A percentile compares a stretch with the other conserved stretches of the same genome.
Conservation (phyloP, 2,113 vertebrate species). For the Bubo bubo region DNA sequence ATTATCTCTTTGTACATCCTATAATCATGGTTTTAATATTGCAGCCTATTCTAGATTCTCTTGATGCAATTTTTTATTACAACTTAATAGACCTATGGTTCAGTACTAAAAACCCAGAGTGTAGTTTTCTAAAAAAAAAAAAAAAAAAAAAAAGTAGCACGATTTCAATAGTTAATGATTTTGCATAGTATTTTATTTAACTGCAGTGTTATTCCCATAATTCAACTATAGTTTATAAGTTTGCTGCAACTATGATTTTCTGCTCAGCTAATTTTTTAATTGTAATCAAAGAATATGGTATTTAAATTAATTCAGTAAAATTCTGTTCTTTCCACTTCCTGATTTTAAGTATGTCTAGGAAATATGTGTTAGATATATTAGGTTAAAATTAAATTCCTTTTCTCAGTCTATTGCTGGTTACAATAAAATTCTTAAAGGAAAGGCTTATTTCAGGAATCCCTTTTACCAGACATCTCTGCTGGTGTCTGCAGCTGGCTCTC, state of each 20-base stretch:
- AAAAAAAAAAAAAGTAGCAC: background rate
- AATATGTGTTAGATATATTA: background rate
- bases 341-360: background rate
- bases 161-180: background rate
- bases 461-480: background rate
- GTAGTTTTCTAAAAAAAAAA: background rate
- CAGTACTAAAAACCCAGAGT: background rate
- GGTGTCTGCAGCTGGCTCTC: background rate
- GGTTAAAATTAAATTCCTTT: background rate
- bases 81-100: background rate
- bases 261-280: background rate
- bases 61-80: background rate
- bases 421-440: background rate
- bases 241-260: background rate
- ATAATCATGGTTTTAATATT: background rate
- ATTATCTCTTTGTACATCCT: background rate
- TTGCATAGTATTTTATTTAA: background rate
- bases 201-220: background rate
- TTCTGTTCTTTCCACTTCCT: background rate
- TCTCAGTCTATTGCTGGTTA: background rate
- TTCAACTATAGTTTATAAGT: background rate
- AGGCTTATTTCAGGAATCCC: background rate
- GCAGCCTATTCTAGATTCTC: background rate
- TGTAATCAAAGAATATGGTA: background rate
- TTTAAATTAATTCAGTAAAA: background rate